Base-by-base conservation (phyloP, 2,113 vertebrate species). In the Lipophrys pholis region DNA sequence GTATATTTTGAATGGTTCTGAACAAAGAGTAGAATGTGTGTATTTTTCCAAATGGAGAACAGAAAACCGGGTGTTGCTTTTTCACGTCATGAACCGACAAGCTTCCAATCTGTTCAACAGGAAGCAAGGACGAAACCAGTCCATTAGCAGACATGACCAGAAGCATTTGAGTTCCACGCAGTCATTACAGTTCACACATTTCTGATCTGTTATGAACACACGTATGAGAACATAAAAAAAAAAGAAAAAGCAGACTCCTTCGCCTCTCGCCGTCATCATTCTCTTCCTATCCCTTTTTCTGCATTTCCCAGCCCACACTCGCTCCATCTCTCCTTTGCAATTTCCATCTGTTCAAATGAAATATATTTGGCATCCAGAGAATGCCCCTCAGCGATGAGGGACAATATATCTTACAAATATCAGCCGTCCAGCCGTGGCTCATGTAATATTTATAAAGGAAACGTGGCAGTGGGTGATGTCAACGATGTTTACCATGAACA, bases 371-470 rank as follows among this genome's bases (percentile, higher is more conserved):
- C 90, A 92, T 86, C 70, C 50, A 36, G 86, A 88, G 89, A 91
- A 88, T 90, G 87, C 86, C 91, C 87, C 83, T 81, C 69, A 91
- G 90, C 91, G 79, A 80, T 54, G 67, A 85, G 71, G 84, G 80
- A 91, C 85, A 87, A 92, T 93, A 91, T 84, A 91, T 92, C 90
- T 92, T 87, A 91, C 86, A 89, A 92, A 91, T 88, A 91, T 91
- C 88, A 88, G 88, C 80, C 71, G 70, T 87, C 87, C 81, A 69
- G 78, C 65, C 64, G 0, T 49, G 77, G 73, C 76, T 91, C 85
- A 91, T 92, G 87, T 79, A 91, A 93, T 90, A 93, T 93, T 91
- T 87, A 93, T 91, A 80, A 87, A 73, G 69, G 62, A 59, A 83
- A 75, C 85, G 71, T 87, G 82, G 74, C 77, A 80, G 83, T 83